Percentiles rank a stretch among this genome's conserved stretches.
phyloP scores from a whole-genome alignment of 2,113 vertebrate genomes.

The Podiceps cristatus region DNA sequence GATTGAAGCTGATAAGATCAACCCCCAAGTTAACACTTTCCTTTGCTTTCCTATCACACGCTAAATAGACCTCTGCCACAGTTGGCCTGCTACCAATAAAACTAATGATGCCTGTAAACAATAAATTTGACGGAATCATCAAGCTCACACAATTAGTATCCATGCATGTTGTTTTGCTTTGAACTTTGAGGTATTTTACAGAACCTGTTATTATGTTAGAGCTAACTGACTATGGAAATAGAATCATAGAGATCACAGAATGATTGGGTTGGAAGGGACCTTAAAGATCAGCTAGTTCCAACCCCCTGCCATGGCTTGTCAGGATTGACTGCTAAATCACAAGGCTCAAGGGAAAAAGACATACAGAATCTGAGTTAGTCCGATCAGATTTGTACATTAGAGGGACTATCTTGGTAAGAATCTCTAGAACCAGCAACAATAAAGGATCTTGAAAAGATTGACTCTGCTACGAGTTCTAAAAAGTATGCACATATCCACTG shows the following conservation, averaged over 20 bases:
- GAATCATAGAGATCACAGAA: background rate
- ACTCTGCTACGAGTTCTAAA: background rate
- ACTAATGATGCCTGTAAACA: conserved; percentile 25
- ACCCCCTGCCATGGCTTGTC: background rate
- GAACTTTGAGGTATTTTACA: conserved; percentile 16
- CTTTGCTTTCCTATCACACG: conserved; percentile 43
- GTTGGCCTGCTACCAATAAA: conserved; percentile 33
- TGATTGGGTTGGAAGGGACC: too few relatives aligned
- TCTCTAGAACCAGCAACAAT: background rate
- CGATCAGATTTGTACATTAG: background rate
- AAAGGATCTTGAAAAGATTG: background rate
- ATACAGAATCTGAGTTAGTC: background rate
- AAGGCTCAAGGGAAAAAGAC: background rate
- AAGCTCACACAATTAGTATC: background rate
- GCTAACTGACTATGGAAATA: background rate
- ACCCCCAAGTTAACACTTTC: conserved; percentile 71
- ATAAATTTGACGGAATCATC: conserved; percentile 26
- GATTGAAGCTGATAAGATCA: conserved; percentile 76
- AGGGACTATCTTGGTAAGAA: background rate
- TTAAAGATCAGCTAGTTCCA: too few relatives aligned
- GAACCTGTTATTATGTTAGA: background rate
- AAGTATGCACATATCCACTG: background rate
- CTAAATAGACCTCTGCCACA: conserved; percentile 54
- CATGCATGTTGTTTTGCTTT: background rate
- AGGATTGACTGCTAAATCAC: background rate